phyloP scores from a whole-genome alignment of 1,140 invertebrate genomes.

The Cataglyphis hispanica region DNA sequence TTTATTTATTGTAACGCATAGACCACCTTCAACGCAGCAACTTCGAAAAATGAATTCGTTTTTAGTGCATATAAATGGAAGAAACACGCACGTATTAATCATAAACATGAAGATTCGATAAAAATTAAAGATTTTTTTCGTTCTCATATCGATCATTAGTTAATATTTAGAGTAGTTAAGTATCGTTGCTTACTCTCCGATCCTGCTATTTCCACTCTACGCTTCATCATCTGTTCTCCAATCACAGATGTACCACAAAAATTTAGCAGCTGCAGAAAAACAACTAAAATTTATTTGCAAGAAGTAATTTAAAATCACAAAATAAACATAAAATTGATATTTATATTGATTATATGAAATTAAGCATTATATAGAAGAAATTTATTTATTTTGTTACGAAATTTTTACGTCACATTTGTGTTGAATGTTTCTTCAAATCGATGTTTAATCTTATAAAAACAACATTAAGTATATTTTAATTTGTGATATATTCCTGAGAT shows the following conservation, averaged over 20 bases:
- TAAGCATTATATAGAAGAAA: neutral
- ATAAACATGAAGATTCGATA: slow-evolving; percentile 32
- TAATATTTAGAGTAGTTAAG: slow-evolving; percentile 71
- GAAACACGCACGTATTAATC: slow-evolving; percentile 51
- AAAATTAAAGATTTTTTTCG: slow-evolving; percentile 19
- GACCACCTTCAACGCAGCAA: neutral
- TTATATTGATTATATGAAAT: neutral
- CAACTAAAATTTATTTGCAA: neutral
- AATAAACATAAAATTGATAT: neutral
- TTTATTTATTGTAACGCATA: neutral
- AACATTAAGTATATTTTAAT: neutral
- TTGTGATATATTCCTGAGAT: neutral
- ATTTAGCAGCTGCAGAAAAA: slow-evolving; percentile 18
- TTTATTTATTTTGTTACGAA: neutral
- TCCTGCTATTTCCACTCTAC: slow-evolving; percentile 46
- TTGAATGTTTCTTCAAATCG: neutral
- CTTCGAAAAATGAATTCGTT: neutral
- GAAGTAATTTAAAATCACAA: neutral
- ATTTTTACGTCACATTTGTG: neutral
- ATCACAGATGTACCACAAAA: slow-evolving; percentile 44
- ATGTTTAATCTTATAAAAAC: neutral
- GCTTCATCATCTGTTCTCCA: slow-evolving; percentile 42
- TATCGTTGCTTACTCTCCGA: slow-evolving; percentile 63
- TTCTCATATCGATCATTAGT: slow-evolving; percentile 69
- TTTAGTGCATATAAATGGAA: neutral